phyloP scores from a whole-genome alignment of 1,140 invertebrate genomes.

The Frieseomelitta varia region DNA sequence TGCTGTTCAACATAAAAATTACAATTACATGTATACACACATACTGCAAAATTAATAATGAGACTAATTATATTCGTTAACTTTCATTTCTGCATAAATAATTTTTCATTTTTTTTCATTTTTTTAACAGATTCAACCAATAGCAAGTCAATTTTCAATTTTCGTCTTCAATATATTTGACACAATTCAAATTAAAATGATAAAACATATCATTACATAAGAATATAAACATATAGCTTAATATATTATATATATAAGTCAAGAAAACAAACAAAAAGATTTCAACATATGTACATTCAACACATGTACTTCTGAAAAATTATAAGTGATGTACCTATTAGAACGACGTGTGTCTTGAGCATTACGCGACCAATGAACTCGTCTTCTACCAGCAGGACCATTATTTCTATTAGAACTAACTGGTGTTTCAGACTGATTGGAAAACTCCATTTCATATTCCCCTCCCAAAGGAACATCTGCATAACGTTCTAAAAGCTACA shows the following conservation, averaged over 20 bases:
- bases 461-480: slow-evolving; percentile 41
- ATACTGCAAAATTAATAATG: background rate
- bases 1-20: slow-evolving; percentile 36
- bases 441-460: slow-evolving; percentile 30
- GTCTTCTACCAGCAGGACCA: slow-evolving; percentile 48
- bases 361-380: slow-evolving; percentile 35
- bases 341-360: slow-evolving; percentile 45
- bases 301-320: no score
- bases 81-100: background rate
- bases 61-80: background rate
- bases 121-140: background rate
- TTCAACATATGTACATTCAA: no score
- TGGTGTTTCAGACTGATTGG: slow-evolving; percentile 27
- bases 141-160: background rate
- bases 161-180: background rate
- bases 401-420: slow-evolving; percentile 40
- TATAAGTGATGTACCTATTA: slow-evolving; percentile 46
- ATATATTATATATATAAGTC: background rate
- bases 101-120: background rate
- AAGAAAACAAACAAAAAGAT: background rate
- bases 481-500: slow-evolving; percentile 10
- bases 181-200: background rate
- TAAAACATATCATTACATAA: no score
- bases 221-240: background rate
- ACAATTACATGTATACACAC: slow-evolving; percentile 1